Evolutionary conservation across 2,888 invertebrate species (phyloP), one percentile per base, ranked within the genome.

Genomic region (Microctonus aethiopoides): DNA sequence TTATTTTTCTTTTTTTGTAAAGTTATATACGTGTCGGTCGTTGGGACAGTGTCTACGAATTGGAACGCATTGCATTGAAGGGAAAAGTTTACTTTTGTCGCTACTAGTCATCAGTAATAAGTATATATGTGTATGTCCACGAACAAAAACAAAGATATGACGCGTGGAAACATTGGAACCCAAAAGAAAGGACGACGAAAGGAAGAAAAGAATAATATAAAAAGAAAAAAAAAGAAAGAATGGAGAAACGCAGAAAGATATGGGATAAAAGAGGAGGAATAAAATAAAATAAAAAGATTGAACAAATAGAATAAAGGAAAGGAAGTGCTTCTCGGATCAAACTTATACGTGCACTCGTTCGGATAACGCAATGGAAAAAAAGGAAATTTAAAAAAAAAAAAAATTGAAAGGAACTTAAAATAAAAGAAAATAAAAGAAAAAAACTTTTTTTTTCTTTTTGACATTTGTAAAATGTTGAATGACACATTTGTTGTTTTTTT

Each of bases 81-180:
- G 46, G 79, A 81, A 81, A 81, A 81, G 81, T 81, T 81, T 81
- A 80, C 78, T 80, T 81, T 77, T 78, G 77, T 78, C 76, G 77
- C 79, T 78, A 75, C 76, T 76, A 46, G 46, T 46, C 46, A 46
- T 39, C 39, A 39, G n/a, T 39, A 39, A 76, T n/a, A 16, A 72
- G 62, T 65, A 29, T 67, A 71, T 71, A 51, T 39, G 16, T 13
- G 1, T 16, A 16, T 46, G 46, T 46, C 46, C 60, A 39, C n/a
- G 1, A 60, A 36, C 20, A 34, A 60, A 39, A 60, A 39, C 36
- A 60, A 39, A 60, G 39, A 60, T 26, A 67, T 67, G 29, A 24
- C 67, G 65, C 20, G 46, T 46, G 16, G 46, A 46, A 46, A 46
- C 46, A 46, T 46, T 20, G 46, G 16, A 46, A 16, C 20, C 46